Conservation (phyloP, 30 jellyfish, hydroid and myxozoan genomes). For the Aurelia sp. region DNA sequence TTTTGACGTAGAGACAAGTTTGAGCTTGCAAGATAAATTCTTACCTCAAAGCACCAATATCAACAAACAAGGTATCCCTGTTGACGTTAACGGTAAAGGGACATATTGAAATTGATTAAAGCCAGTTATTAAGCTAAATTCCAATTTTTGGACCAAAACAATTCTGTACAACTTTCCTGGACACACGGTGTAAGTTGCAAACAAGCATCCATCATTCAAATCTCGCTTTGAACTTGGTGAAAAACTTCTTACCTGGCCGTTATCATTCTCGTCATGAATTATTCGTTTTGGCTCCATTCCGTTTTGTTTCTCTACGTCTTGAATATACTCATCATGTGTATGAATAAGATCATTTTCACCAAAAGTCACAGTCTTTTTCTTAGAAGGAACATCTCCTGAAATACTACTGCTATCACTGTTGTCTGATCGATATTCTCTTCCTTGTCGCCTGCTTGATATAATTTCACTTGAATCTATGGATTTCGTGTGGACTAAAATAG, state of each 20-base stretch:
- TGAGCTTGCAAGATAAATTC: no score
- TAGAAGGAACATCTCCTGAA: constrained; percentile 43
- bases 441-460: neutral
- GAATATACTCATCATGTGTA: constrained; percentile 53
- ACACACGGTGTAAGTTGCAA: no score
- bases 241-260: neutral
- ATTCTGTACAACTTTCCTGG: no score
- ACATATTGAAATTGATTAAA: no score
- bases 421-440: constrained; percentile 32
- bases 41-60: no score
- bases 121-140: no score
- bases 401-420: constrained; percentile 39
- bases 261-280: neutral
- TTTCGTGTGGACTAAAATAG: constrained; percentile 48
- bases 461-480: constrained; percentile 38
- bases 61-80: no score
- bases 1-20: no score
- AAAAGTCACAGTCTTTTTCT: constrained; percentile 58
- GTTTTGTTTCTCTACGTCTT: constrained; percentile 17
- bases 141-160: no score
- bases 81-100: no score
- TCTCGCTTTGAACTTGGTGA: no score
- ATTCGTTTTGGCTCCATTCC: constrained; percentile 10
- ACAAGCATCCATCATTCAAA: no score
- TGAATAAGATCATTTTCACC: constrained; percentile 60